Evolutionary conservation across 1,140 invertebrate species (phyloP).

Genomic region (Drosophila watanabei): DNA sequence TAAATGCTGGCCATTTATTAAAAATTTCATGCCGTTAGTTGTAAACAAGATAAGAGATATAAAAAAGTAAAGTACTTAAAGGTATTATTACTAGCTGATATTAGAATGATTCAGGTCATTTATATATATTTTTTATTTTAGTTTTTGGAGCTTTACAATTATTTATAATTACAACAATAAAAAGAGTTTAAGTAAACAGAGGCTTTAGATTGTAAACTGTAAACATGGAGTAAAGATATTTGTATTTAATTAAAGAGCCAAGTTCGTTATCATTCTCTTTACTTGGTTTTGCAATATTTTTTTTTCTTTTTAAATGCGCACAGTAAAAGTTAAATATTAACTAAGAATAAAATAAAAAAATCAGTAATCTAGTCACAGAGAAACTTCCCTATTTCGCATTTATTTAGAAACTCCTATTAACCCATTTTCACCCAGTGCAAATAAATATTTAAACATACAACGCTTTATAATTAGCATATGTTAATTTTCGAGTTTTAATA

Average conservation of each 20-base stretch:
- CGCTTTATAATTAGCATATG: neutral
- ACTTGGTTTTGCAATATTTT: neutral
- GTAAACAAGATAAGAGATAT: conserved; percentile 1
- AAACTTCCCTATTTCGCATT: neutral
- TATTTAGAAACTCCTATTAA: neutral
- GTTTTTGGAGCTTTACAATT: neutral
- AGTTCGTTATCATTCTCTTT: no score
- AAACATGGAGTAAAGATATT: neutral
- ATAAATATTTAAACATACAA: neutral
- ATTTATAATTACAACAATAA: neutral
- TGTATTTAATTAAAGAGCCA: no score
- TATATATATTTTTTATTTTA: neutral
- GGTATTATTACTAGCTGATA: neutral
- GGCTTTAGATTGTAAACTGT: neutral
- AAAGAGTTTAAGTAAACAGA: neutral
- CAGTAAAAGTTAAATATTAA: neutral
- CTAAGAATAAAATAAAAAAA: neutral
- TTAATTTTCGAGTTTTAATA: neutral
- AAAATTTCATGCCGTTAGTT: neutral
- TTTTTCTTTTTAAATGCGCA: neutral
- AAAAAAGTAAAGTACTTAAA: conserved; percentile 2
- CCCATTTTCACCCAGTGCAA: neutral
- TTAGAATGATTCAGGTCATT: neutral
- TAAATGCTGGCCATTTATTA: neutral
- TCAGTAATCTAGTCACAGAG: neutral